Percentiles rank a stretch among this genome's conserved stretches.
These are phyloP conservation scores for Dichetophora obliterata DNA, from an alignment of 2,888 invertebrate genomes.

Conservation along the genomic window DNA sequence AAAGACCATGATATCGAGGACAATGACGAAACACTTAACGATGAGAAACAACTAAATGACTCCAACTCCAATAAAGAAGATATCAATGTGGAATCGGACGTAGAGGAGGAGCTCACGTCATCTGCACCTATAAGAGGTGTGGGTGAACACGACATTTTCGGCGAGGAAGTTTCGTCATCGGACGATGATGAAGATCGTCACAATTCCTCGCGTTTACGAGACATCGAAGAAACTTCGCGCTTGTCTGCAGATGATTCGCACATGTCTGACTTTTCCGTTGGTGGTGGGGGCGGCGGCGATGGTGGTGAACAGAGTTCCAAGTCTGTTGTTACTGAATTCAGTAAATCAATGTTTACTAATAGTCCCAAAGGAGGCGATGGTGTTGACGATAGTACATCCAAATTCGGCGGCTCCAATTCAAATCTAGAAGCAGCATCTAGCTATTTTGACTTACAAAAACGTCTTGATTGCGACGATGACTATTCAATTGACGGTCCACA, in stretches of 20 bases:
- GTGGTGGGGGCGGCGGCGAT: slow-evolving; percentile 70
- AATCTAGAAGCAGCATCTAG: slow-evolving; percentile 62
- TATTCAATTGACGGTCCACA: slow-evolving; percentile 63
- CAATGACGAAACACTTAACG: slow-evolving; percentile 61
- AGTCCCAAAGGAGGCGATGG: slow-evolving; percentile 50
- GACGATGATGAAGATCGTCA: slow-evolving; percentile 79
- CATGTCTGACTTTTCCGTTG: slow-evolving; percentile 78
- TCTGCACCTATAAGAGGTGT: slow-evolving; percentile 65
- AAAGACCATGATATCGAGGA: slow-evolving; percentile 62
- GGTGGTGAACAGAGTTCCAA: slow-evolving; percentile 52
- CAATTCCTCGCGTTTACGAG: slow-evolving; percentile 71
- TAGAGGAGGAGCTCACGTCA: slow-evolving; percentile 60
- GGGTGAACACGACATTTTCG: slow-evolving; percentile 90
- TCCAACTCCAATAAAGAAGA: slow-evolving; percentile 58
- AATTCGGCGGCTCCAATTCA: slow-evolving; percentile 63
- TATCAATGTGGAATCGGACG: slow-evolving; percentile 66
- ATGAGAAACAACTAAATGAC: slow-evolving; percentile 52
- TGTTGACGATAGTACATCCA: slow-evolving; percentile 45
- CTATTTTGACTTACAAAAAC: slow-evolving; percentile 64
- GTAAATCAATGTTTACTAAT: slow-evolving; percentile 64
- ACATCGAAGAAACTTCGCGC: slow-evolving; percentile 83
- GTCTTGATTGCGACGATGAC: slow-evolving; percentile 63
- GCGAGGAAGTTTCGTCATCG: slow-evolving; percentile 91
- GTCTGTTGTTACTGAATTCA: slow-evolving; percentile 64
- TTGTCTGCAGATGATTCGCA: slow-evolving; percentile 82